Base-by-base conservation (phyloP, 2,888 invertebrate species). In the Chromoteleia sp. region DNA sequence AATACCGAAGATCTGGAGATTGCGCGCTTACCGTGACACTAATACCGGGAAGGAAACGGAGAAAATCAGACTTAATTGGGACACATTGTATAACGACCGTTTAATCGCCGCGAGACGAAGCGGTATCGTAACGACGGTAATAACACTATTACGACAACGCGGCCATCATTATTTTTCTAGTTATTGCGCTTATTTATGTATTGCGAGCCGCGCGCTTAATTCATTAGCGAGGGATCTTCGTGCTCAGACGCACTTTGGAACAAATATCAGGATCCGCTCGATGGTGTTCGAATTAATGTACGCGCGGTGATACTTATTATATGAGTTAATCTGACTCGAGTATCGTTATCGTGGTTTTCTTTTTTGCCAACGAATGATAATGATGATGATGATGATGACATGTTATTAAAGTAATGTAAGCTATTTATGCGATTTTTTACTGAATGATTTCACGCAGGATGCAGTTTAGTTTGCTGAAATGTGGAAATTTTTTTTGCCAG, bases 21-120 rank as follows among this genome's bases (percentile, higher is more conserved):
- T 91, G 91, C 89, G 89, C 91, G 88, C 86, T 88, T 86, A 91
- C 91, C 91, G 90, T 91, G 90, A 91, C 91, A 90, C 88, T 89
- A 89, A 91, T 90, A 89, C 88, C 86, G 88, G 87, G 85, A 89
- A 89, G 88, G 89, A 89, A 90, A 89, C 88, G 87, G 86, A 88
- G 89, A 88, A 89, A 90, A 91, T 89, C 89, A 87, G 84, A 86
- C 88, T 89, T 91, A 91, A 91, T 90, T 91, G 90, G 89, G 87
- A 87, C 91, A 87, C 83, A 81, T 85, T 84, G 86, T 83, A 88
- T 85, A 85, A 86, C 86, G 85, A 86, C 83, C 84, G 84, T 87
- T 87, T 86, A 87, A 87, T 87, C 81, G 73, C 15, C 43, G 59
- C 41, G 61, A 73, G 78, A 73, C 78, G 63, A 50, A 43, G 58